phyloP scores from a whole-genome alignment of 2,797 vertebrate genomes.

The Oreortyx pictus region DNA sequence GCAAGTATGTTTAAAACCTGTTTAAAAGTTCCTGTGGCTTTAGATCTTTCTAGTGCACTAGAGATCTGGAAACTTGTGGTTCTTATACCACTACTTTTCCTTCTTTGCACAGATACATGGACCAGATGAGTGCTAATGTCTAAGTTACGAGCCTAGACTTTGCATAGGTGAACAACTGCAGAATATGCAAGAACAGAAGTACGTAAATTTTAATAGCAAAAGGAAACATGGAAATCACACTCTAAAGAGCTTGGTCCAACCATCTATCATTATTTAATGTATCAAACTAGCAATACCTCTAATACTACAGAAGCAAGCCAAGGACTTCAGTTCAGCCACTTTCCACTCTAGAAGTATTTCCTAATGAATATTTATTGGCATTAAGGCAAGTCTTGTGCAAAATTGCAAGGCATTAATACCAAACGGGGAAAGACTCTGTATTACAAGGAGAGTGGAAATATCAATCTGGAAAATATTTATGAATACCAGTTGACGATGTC shows the following conservation, averaged over 20 bases:
- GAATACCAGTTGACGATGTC: background rate
- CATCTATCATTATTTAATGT: background rate
- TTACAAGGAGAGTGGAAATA: background rate
- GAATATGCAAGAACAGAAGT: background rate
- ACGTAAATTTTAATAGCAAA: background rate
- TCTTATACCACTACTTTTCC: accelerated
- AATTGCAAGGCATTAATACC: background rate
- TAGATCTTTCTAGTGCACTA: background rate
- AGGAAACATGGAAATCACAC: accelerated
- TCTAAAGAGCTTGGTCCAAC: background rate
- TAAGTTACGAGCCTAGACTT: background rate
- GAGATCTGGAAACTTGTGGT: background rate
- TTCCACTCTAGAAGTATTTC: background rate
- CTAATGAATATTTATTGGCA: background rate
- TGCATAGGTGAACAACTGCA: background rate
- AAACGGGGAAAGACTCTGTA: background rate
- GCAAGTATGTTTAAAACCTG: accelerated
- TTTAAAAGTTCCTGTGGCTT: background rate
- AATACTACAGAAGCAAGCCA: background rate
- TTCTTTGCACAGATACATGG: accelerated
- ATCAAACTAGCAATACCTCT: background rate
- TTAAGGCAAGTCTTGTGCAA: background rate
- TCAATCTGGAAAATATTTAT: background rate
- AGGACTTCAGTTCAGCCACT: background rate
- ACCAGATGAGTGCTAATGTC: background rate